Conservation (phyloP, 2,113 vertebrate genomes). For the Seriola rivoliana region DNA sequence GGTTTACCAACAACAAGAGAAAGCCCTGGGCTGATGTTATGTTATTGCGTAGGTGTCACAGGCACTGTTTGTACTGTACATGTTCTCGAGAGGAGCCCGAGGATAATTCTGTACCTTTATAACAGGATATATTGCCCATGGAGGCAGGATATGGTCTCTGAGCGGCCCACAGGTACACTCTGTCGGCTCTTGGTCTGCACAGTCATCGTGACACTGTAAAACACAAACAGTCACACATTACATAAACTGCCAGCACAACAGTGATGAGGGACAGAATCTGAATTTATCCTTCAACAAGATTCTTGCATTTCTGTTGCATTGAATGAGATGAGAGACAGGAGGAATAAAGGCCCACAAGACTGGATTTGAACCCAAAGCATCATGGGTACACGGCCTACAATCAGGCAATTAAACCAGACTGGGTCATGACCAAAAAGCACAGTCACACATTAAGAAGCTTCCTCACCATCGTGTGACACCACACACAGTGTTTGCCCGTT, state of each 20-base stretch:
- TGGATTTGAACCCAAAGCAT: neutral
- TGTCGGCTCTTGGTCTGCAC: constrained; percentile 81
- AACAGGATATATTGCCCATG: constrained; percentile 92
- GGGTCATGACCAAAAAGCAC: neutral
- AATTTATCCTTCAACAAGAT: neutral
- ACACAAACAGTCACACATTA: constrained; percentile 26
- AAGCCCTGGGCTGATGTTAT: constrained; percentile 26
- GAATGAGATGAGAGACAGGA: neutral
- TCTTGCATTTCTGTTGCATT: neutral
- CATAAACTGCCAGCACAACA: constrained; percentile 3
- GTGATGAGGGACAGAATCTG: constrained; percentile 21
- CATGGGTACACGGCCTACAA: neutral
- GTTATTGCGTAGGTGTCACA: constrained; percentile 48
- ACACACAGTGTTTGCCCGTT: constrained; percentile 92
- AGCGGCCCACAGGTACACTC: constrained; percentile 89
- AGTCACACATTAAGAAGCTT: neutral
- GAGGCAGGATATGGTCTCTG: constrained; percentile 92
- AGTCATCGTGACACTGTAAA: constrained; percentile 90
- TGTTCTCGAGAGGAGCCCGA: constrained; percentile 10
- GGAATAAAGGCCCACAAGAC: neutral
- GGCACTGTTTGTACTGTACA: constrained; percentile 23
- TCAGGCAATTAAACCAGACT: neutral
- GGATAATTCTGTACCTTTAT: constrained; percentile 86
- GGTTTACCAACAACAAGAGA: constrained; percentile 21
- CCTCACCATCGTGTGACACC: constrained; percentile 92